These are phyloP conservation scores for Hyalella azteca DNA, from an alignment of 2,888 invertebrate genomes.

Conservation along the genomic window DNA sequence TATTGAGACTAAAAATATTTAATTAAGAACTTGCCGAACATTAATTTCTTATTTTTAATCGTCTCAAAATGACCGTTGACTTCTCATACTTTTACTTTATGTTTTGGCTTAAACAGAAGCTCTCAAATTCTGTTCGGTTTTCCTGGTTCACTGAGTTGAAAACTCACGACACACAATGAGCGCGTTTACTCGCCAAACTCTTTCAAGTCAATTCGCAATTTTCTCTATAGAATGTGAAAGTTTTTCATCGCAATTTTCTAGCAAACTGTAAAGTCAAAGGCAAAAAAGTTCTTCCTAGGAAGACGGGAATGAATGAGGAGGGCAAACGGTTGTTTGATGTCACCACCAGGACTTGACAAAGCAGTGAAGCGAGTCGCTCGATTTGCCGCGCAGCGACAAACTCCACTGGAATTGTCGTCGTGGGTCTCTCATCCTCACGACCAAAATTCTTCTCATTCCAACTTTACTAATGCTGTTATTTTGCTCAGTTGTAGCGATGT, in stretches of 20 bases:
- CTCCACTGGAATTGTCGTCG: not conserved
- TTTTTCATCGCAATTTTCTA: constrained; percentile 15
- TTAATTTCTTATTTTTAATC: too few species aligned
- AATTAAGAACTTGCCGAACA: too few species aligned
- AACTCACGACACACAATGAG: not conserved
- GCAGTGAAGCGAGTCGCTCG: constrained; percentile 12
- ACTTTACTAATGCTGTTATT: not conserved
- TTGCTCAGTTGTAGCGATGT: too few species aligned
- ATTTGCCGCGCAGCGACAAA: too few species aligned
- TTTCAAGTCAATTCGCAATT: not conserved
- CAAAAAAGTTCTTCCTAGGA: not conserved
- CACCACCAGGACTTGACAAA: not conserved
- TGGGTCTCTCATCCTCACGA: not conserved
- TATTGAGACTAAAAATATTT: too few species aligned
- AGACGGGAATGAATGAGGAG: constrained; percentile 19
- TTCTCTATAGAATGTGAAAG: not conserved
- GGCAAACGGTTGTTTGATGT: not conserved
- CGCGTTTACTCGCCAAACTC: not conserved
- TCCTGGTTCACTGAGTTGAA: too few species aligned
- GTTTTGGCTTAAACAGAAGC: too few species aligned
- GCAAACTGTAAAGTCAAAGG: not conserved
- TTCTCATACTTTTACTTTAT: too few species aligned
- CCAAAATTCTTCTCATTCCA: not conserved
- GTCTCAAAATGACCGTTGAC: too few species aligned
- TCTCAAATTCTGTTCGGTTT: too few species aligned